Evolutionary conservation across 2,797 vertebrate genomes (phyloP), one percentile per base, ranked within the genome.

Genomic region (Enteromius mattozi): DNA sequence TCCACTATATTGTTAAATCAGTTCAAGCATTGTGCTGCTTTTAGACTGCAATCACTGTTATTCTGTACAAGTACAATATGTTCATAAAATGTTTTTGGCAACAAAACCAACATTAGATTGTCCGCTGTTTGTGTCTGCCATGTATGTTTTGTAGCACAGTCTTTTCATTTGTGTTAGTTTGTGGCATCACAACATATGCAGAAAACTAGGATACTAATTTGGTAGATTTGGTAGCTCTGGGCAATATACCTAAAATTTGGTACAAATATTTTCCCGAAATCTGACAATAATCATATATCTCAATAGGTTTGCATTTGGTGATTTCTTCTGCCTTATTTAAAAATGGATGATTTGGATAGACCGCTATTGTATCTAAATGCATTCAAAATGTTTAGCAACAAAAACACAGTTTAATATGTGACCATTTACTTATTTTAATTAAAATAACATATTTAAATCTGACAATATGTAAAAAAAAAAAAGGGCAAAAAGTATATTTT

Each of bases 101-200:
- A n/a, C 68, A 61, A 81, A 56, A 56, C 37, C n/a, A 72, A n/a
- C 16, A 59, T 72, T 19, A 47, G 49, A 56, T n/a, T 66, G 30
- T 40, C n/a, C 13, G 42, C 14, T 27, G 35, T 42, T 51, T 35
- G 19, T 79, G 61, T 68, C 42, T 66, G 45, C 30, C 33, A 0
- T 68, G 61, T 14, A 37, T 51, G 30, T 54, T 54, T 51, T 51
- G 21, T 37, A 37, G 40, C 45, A 49, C 16, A 37, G 6, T 14
- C 30, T 59, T 19, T 51, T 51, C n/a, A 17, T 70, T n/a, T 81
- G 3, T 54, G 27, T 42, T 70, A 70, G 12, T 40, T 70, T 56
- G 51, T 24, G 56, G 33, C n/a, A 56, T 56, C 79, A 70, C n/a
- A 70, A 54, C 66, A 70, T 59, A 30, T 71, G 35, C 14, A 27